Evolutionary conservation across 1,140 invertebrate species (phyloP).

Genomic region (Helicoverpa armigera): DNA sequence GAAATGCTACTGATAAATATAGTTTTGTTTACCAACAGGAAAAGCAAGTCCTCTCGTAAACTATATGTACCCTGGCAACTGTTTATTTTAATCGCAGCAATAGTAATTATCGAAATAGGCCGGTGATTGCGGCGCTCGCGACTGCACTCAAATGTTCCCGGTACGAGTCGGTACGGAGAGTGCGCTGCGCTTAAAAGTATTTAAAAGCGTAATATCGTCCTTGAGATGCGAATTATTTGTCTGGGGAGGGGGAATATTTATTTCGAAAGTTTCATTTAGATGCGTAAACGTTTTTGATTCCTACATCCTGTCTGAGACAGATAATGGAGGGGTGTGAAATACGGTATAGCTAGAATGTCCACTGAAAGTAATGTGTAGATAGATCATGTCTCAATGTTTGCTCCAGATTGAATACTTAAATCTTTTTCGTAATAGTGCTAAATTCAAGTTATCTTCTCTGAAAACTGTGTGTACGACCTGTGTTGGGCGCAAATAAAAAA

Average conservation of each 20-base stretch:
- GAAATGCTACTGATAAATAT: too few species aligned
- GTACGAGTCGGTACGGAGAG: background rate
- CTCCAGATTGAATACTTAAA: too few species aligned
- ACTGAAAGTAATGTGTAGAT: too few species aligned
- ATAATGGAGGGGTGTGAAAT: background rate
- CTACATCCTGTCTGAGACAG: too few species aligned
- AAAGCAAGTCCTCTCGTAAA: background rate
- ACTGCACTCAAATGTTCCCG: slow-evolving; percentile 28
- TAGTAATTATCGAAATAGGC: slow-evolving; percentile 49
- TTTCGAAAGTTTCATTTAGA: background rate
- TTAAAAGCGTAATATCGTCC: slow-evolving; percentile 45
- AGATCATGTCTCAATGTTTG: too few species aligned
- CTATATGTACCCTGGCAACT: background rate
- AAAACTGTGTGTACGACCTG: too few species aligned
- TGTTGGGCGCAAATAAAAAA: background rate
- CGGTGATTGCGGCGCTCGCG: slow-evolving; percentile 23
- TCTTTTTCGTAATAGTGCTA: too few species aligned
- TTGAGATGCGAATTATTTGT: slow-evolving; percentile 12
- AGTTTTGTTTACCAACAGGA: too few species aligned
- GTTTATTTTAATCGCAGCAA: slow-evolving; percentile 27
- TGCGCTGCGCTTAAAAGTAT: slow-evolving; percentile 30
- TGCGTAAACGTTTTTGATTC: too few species aligned
- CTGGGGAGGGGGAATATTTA: background rate
- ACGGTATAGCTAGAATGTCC: too few species aligned
- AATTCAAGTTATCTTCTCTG: too few species aligned